A percentile compares a stretch with the other conserved stretches of the same genome.
phyloP scores from a whole-genome alignment of 2,888 invertebrate genomes.

The Osedax fenrisi region DNA sequence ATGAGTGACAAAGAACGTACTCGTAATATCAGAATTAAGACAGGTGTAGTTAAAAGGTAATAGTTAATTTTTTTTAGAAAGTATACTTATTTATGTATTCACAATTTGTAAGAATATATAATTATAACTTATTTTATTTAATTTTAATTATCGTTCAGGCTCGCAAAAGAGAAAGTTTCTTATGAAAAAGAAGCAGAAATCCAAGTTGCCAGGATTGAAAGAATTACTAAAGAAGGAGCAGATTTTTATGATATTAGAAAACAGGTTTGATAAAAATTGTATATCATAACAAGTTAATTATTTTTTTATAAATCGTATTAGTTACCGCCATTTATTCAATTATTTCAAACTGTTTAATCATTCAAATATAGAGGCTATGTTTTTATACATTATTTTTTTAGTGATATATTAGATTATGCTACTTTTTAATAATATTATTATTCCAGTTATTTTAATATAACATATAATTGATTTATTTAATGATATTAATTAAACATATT shows the following conservation, averaged over 20 bases:
- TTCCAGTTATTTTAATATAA: too few species aligned
- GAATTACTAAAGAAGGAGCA: constrained; percentile 60
- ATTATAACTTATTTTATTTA: background rate
- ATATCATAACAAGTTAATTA: too few species aligned
- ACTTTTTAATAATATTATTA: too few species aligned
- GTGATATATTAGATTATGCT: too few species aligned
- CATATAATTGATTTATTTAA: too few species aligned
- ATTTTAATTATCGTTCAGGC: constrained; percentile 41
- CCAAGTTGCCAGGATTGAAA: constrained; percentile 65
- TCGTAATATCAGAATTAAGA: background rate
- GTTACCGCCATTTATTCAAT: too few species aligned
- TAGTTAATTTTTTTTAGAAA: too few species aligned
- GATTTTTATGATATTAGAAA: constrained; percentile 49
- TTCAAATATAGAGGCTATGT: too few species aligned
- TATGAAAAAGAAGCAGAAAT: constrained; percentile 72
- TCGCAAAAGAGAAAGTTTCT: constrained; percentile 73
- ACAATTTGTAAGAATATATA: background rate
- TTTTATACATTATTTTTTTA: too few species aligned
- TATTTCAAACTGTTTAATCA: too few species aligned
- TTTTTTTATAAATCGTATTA: too few species aligned
- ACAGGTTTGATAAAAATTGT: constrained; percentile 41
- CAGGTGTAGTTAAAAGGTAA: background rate
- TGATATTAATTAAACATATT: too few species aligned
- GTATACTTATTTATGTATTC: background rate
- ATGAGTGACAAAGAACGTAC: background rate